Base-by-base conservation (phyloP, 2,888 invertebrate species). In the Candidula unifasciata region DNA sequence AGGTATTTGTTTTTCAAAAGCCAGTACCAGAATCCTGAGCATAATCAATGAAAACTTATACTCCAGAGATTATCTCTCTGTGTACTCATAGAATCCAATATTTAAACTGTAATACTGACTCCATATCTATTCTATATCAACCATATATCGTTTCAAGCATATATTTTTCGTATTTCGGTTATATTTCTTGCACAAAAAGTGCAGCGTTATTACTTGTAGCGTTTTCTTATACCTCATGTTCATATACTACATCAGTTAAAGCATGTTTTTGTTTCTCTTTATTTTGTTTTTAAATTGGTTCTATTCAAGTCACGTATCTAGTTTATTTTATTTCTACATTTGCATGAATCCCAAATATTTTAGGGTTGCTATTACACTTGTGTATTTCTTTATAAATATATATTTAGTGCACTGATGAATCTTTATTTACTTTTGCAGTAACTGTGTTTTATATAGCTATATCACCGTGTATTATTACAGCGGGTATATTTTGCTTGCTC, bases 11-110 rank as follows among this genome's bases (percentile, higher is more conserved):
- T 30, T 44, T 66, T 74, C 30, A 27, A 64, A 73, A n/a, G 78
- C 78, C 78, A 60, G 66, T 78, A 78, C 66, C 37, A 78, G n/a
- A 57, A 78, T 78, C 66, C 78, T 78, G 30, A 21, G 35, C 78
- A 78, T 78, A 78, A 64, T 66, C 44, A 78, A 21, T 66, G 35
- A 44, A 66, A 44, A 35, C 24, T n/a, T 78, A 44, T 78, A 64
- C 27, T 60, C 78, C 60, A 64, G 78, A 78, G 37, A 18, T 44
- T 33, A 78, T 44, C 3, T 44, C 77, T 77, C 33, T 16, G 13
- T 78, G 27, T 78, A 66, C 18, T 66, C 66, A 21, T 78, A 66
- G 66, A 37, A 78, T n/a, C 27, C 35, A 78, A 21, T 44, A 78
- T 78, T 37, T 64, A 35, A 37, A 24, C 78, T 44, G 37, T 78